Evolutionary conservation across 2,113 vertebrate species (phyloP).

Genomic region (Rhabdornis inornatus): DNA sequence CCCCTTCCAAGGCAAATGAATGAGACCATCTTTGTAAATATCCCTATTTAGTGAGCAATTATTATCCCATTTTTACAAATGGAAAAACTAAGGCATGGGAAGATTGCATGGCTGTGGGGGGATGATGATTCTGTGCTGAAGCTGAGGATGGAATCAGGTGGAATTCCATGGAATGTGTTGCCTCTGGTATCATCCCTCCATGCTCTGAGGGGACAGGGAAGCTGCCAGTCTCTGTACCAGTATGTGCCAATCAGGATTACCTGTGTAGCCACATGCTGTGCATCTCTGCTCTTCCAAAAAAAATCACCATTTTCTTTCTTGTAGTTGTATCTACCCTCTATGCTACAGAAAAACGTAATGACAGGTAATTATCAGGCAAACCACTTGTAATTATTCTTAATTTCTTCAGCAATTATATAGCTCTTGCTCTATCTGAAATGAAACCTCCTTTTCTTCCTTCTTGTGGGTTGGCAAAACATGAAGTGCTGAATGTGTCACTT

Average conservation of each 20-base stretch:
- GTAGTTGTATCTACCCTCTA: neutral
- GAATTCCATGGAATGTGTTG: neutral
- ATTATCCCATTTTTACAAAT: neutral
- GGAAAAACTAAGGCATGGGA: neutral
- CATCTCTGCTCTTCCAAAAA: neutral
- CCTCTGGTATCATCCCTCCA: neutral
- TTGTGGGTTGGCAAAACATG: neutral
- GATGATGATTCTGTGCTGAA: neutral
- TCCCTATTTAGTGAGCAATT: neutral
- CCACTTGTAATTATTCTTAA: conserved; percentile 26
- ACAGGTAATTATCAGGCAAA: conserved; percentile 27
- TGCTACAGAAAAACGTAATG: neutral
- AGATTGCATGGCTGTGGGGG: neutral
- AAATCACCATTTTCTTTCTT: neutral
- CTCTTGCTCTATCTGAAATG: conserved; percentile 18
- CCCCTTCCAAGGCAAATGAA: neutral
- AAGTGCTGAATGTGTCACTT: conserved; percentile 20
- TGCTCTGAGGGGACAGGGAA: neutral
- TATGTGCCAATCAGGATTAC: neutral
- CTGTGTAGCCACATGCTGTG: neutral
- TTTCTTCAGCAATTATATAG: neutral
- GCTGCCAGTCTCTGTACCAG: neutral
- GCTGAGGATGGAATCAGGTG: neutral
- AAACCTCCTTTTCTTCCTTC: conserved; percentile 13
- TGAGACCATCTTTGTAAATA: neutral